phyloP scores from a whole-genome alignment of 2,888 invertebrate species.

The Cybosia mesomella region DNA sequence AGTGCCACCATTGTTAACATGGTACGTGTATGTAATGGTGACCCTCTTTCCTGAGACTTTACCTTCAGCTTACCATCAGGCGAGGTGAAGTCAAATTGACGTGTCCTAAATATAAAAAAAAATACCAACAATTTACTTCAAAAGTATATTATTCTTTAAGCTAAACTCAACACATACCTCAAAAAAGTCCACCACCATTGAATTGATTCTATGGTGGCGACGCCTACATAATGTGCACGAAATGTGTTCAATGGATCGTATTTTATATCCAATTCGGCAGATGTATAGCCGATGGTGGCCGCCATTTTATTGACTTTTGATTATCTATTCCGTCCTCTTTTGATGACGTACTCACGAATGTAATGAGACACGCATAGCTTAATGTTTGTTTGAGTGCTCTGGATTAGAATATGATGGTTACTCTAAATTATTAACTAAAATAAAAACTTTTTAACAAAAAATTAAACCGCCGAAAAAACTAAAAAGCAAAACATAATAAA shows the following conservation, averaged over 20 bases:
- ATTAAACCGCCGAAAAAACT: too few species aligned
- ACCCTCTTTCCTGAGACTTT: too few species aligned
- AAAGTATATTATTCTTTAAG: not conserved
- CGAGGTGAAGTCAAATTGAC: too few species aligned
- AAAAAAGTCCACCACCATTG: conserved; percentile 16
- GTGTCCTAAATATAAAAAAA: not conserved
- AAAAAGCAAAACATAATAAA: too few species aligned
- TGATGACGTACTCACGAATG: conserved; percentile 56
- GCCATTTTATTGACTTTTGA: conserved; percentile 70
- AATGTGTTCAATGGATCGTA: conserved; percentile 64
- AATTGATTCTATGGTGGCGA: conserved; percentile 31
- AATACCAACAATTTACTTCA: not conserved
- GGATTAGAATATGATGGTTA: not conserved
- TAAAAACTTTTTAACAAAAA: too few species aligned
- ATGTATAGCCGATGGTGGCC: conserved; percentile 53
- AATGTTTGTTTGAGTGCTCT: conserved; percentile 9
- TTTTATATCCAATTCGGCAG: conserved; percentile 60
- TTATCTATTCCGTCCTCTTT: conserved; percentile 53
- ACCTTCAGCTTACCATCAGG: too few species aligned
- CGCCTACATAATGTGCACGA: conserved; percentile 49
- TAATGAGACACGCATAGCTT: conserved; percentile 46
- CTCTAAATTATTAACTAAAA: not conserved
- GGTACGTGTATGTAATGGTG: too few species aligned
- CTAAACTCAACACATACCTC: not conserved
- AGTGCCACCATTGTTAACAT: too few species aligned